These are phyloP conservation scores for Alethe castanea DNA, from an alignment of 2,113 vertebrate genomes.

Conservation along the genomic window DNA sequence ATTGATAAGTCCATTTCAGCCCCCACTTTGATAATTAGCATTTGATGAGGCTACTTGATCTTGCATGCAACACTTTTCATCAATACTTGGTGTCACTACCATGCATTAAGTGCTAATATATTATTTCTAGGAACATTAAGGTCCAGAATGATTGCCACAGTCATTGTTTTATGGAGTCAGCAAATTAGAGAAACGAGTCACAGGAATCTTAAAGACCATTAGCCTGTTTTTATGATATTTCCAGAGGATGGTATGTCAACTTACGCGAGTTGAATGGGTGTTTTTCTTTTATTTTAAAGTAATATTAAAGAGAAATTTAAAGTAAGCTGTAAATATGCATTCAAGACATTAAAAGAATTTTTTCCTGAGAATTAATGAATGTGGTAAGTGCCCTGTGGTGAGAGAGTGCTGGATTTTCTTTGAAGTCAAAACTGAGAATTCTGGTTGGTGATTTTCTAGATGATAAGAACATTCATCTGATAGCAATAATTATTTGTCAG, in stretches of 20 bases:
- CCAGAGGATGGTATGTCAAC: background rate
- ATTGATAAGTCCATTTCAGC: background rate
- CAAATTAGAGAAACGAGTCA: background rate
- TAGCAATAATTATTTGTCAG: conserved; percentile 35
- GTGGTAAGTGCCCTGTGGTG: background rate
- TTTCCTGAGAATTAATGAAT: conserved; percentile 64
- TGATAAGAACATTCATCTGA: background rate
- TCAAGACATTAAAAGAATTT: conserved; percentile 31
- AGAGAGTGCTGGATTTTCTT: conserved; percentile 32
- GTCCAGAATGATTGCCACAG: conserved; percentile 10
- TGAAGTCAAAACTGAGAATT: conserved; percentile 53
- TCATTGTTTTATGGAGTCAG: conserved; percentile 52
- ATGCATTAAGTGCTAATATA: conserved; percentile 19
- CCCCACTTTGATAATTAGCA: conserved; percentile 24
- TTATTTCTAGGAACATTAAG: conserved; percentile 46
- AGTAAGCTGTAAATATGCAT: conserved; percentile 44
- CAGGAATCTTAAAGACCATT: background rate
- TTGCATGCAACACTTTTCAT: background rate
- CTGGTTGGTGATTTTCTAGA: conserved; percentile 16
- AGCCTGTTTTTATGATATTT: conserved; percentile 11
- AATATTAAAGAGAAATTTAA: conserved; percentile 49
- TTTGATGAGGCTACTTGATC: conserved; percentile 40
- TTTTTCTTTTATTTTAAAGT: background rate
- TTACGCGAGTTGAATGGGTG: background rate
- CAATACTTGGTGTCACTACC: background rate